phyloP scores from a whole-genome alignment of 2,797 vertebrate species.

The Darevskia nairensis region DNA sequence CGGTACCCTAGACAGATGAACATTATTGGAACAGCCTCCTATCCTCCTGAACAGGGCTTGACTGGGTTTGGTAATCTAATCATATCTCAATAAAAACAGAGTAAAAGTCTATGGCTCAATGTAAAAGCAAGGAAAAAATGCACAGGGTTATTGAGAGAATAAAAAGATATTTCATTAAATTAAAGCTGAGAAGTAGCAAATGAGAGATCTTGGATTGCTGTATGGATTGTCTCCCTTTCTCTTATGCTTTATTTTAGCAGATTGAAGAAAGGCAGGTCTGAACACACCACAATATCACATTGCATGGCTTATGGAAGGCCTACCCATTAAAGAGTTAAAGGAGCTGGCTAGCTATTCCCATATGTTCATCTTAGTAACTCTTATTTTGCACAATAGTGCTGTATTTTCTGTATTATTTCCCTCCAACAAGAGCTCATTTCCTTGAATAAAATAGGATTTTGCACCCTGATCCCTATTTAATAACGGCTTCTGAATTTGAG shows the following conservation, averaged over 20 bases:
- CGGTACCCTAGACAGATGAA: not conserved
- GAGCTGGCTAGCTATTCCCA: not conserved
- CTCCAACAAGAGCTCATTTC: not conserved
- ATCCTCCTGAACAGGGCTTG: not conserved
- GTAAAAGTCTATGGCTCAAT: no score
- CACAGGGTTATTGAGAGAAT: not conserved
- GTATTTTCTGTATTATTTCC: constrained; percentile 4
- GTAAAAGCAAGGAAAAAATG: not conserved
- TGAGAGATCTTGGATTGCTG: not conserved
- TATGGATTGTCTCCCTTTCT: not conserved
- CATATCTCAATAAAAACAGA: not conserved
- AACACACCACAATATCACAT: not conserved
- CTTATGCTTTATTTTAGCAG: not conserved
- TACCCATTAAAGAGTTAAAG: not conserved
- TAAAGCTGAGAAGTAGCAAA: not conserved
- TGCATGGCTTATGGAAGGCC: not conserved
- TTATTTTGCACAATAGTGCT: constrained; percentile 32
- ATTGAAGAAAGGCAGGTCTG: not conserved
- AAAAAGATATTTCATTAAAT: not conserved
- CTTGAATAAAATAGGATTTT: constrained; percentile 30
- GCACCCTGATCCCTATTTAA: constrained; percentile 43
- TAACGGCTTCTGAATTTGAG: constrained; percentile 44
- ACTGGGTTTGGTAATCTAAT: not conserved
- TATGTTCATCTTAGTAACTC: constrained; percentile 16
- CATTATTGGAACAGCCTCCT: no score